Percentiles rank a stretch among this genome's conserved stretches.
Evolutionary conservation across 2,113 vertebrate species (phyloP).

Genomic region (Scytalopus superciliaris): DNA sequence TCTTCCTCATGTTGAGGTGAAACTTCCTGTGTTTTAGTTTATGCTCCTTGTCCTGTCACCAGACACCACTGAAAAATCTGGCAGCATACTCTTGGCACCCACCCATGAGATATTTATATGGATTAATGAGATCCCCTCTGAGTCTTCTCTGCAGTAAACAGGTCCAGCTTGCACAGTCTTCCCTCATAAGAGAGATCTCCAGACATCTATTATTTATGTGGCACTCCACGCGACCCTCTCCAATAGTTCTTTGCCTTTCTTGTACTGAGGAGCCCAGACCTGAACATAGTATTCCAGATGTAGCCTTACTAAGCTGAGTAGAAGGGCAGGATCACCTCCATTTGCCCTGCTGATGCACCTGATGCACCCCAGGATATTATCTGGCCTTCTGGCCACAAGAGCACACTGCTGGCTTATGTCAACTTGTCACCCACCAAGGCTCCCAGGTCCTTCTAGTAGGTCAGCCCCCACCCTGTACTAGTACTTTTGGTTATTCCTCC

Average conservation of each 20-base stretch:
- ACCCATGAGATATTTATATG: not conserved
- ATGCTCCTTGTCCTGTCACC: not conserved
- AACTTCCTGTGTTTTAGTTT: not conserved
- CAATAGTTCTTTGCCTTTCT: not conserved
- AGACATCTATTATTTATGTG: not conserved
- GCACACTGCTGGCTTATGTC: not conserved
- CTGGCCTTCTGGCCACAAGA: not conserved
- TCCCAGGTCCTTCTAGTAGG: not conserved
- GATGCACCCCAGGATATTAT: fast-evolving
- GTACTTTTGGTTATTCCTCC: not conserved
- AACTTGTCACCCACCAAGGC: not conserved
- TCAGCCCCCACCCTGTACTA: not conserved
- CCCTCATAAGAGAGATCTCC: not conserved
- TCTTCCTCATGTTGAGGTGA: not conserved
- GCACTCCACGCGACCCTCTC: not conserved
- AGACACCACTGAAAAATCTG: not conserved
- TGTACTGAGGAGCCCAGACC: not conserved
- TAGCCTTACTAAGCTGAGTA: not conserved
- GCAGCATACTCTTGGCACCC: not conserved
- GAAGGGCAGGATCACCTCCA: not conserved
- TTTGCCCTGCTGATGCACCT: too few relatives aligned
- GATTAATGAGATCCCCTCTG: not conserved
- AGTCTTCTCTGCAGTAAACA: not conserved
- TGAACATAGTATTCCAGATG: not conserved
- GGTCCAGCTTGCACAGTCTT: not conserved